Evolutionary conservation across 1,140 invertebrate genomes (phyloP).

Genomic region (Pseudomyrmex gracilis): DNA sequence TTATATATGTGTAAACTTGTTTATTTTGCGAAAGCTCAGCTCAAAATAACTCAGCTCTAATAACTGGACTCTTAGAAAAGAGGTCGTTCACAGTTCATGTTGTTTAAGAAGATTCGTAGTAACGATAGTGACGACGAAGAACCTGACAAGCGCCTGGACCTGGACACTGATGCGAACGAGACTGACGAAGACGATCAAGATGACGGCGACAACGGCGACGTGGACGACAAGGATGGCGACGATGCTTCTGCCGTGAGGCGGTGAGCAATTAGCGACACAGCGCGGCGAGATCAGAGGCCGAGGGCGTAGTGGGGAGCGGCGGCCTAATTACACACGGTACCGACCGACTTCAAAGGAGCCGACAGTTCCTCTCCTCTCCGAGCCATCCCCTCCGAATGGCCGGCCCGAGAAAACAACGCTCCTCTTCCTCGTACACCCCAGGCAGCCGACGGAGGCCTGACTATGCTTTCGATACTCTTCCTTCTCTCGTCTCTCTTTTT

Average conservation of each 20-base stretch:
- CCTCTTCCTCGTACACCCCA: constrained; percentile 80
- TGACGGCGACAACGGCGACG: constrained; percentile 65
- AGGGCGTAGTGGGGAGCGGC: constrained; percentile 82
- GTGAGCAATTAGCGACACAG: constrained; percentile 84
- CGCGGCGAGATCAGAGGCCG: constrained; percentile 83
- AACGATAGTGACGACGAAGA: constrained; percentile 25
- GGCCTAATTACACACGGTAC: constrained; percentile 85
- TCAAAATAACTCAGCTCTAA: constrained; percentile 22
- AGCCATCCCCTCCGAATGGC: constrained; percentile 79
- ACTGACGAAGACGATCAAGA: constrained; percentile 44
- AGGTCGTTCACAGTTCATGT: constrained; percentile 46
- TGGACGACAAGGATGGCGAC: constrained; percentile 74
- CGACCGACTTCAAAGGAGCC: constrained; percentile 84
- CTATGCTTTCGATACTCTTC: constrained; percentile 70
- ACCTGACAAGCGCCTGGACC: constrained; percentile 25
- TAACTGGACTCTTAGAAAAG: constrained; percentile 37
- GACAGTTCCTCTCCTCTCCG: constrained; percentile 83
- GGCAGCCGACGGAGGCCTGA: constrained; percentile 72
- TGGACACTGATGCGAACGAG: constrained; percentile 7
- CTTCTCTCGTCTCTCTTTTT: constrained; percentile 28
- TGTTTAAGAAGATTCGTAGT: constrained; percentile 30
- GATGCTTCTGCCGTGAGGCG: constrained; percentile 83
- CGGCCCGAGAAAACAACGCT: constrained; percentile 78
- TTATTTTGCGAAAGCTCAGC: not conserved
- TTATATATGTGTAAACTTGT: not conserved